These are phyloP conservation scores for Simalia tracyae DNA, from an alignment of 2,797 vertebrate species.

Conservation along the genomic window DNA sequence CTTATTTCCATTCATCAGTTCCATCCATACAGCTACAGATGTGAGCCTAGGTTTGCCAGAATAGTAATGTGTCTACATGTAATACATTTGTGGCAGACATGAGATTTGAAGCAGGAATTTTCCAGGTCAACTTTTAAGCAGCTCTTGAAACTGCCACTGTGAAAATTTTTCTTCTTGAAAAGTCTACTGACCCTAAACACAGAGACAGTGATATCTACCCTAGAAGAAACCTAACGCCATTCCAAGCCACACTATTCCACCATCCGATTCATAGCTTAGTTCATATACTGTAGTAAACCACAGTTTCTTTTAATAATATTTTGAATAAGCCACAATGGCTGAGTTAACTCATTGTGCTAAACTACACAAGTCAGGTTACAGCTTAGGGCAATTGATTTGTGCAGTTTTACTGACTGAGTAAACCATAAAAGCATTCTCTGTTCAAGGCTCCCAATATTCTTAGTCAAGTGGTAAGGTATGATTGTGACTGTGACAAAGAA, in stretches of 20 bases:
- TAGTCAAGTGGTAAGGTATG: background rate
- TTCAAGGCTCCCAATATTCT: background rate
- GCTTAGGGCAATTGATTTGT: background rate
- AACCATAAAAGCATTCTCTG: background rate
- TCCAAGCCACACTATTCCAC: background rate
- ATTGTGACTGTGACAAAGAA: background rate
- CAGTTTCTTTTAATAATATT: background rate
- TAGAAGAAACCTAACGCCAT: background rate
- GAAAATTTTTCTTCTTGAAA: background rate
- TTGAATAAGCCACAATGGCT: background rate
- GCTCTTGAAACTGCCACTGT: background rate
- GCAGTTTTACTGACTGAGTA: background rate
- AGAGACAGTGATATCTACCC: background rate
- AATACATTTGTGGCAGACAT: background rate
- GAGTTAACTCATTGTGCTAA: background rate
- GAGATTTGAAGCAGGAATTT: background rate
- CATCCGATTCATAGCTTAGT: background rate
- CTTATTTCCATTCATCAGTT: background rate
- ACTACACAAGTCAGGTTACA: background rate
- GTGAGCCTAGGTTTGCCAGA: background rate
- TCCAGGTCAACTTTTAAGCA: background rate
- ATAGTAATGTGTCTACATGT: background rate
- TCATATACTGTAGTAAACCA: background rate
- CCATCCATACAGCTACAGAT: background rate
- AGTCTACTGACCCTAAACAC: background rate